Evolutionary conservation across 2,888 invertebrate genomes (phyloP).

Genomic region (Ariolimax columbianus): DNA sequence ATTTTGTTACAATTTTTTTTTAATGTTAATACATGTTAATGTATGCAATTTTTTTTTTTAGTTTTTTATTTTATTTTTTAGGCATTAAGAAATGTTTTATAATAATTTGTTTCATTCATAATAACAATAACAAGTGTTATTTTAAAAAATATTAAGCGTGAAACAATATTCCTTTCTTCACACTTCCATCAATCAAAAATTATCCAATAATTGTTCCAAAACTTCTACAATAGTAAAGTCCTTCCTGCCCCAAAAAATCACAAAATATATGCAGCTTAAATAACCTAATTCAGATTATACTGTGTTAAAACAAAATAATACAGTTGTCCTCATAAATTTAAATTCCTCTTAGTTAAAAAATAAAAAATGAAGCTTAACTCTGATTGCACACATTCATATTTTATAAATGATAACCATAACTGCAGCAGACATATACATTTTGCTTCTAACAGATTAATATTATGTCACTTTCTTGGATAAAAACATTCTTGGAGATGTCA

Average conservation of each 20-base stretch:
- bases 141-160: too few relatives aligned
- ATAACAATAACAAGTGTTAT: too few relatives aligned
- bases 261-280: not conserved
- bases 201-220: too few relatives aligned
- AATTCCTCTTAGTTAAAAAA: not conserved
- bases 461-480: constrained; percentile 8
- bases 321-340: not conserved
- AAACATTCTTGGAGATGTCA: constrained; percentile 1
- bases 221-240: too few relatives aligned
- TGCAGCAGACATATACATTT: not conserved
- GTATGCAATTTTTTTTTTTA: too few relatives aligned
- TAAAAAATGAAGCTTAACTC: not conserved
- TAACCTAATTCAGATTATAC: not conserved
- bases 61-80: too few relatives aligned
- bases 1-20: too few relatives aligned
- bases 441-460: not conserved
- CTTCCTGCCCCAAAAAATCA: not conserved
- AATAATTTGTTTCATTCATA: too few relatives aligned
- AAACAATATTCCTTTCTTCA: too few relatives aligned
- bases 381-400: not conserved
- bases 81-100: too few relatives aligned
- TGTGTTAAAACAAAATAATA: not conserved
- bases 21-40: too few relatives aligned
- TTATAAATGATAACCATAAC: not conserved
- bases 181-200: too few relatives aligned